phyloP scores from a whole-genome alignment of 2,113 vertebrate genomes.

The Narcine bancroftii region DNA sequence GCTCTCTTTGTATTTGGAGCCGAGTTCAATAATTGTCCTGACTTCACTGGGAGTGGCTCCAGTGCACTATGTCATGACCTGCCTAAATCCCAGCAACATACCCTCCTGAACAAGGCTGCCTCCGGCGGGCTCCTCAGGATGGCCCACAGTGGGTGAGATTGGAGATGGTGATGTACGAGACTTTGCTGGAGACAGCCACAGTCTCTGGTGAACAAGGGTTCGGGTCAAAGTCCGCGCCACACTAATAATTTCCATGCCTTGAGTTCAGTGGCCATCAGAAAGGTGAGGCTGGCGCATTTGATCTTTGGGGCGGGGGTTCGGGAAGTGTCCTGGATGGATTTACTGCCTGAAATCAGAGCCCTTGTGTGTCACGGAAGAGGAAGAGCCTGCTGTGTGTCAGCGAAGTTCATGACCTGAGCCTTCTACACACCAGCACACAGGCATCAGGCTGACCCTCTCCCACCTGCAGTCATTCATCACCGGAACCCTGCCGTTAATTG shows the following conservation, averaged over 20 bases:
- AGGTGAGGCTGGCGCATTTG: background rate
- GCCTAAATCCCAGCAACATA: background rate
- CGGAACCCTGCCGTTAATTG: background rate
- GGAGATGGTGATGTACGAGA: background rate
- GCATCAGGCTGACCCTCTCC: too few relatives aligned
- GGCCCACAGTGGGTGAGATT: background rate
- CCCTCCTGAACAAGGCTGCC: background rate
- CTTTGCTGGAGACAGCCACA: background rate
- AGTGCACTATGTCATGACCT: background rate
- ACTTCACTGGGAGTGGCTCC: background rate
- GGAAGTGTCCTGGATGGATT: background rate
- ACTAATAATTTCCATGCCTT: background rate
- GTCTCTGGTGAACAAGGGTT: background rate
- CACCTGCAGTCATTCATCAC: background rate
- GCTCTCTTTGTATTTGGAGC: background rate
- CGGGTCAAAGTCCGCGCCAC: background rate
- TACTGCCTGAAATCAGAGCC: background rate
- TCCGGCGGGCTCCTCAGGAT: background rate
- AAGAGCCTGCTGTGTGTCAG: background rate
- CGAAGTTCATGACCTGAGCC: background rate
- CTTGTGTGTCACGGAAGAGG: background rate
- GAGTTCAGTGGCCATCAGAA: background rate
- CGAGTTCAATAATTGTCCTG: background rate
- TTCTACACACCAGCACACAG: background rate
- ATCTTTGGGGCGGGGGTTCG: background rate